These are phyloP conservation scores for Perca fluviatilis DNA, from an alignment of 2,113 vertebrate species.

Conservation along the genomic window DNA sequence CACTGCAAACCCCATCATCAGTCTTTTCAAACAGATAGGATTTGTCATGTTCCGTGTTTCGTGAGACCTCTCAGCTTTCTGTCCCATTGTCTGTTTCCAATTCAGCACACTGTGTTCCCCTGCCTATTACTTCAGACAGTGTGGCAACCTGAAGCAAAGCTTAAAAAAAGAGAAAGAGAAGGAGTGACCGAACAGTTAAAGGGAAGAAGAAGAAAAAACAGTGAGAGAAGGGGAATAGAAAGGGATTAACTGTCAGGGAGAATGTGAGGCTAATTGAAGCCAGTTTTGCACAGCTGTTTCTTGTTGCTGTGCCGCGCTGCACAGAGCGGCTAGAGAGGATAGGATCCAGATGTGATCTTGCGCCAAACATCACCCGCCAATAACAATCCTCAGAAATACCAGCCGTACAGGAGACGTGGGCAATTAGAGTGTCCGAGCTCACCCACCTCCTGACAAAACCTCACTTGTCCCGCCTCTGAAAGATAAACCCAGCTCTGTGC, in stretches of 20 bases:
- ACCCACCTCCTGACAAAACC: conserved; percentile 58
- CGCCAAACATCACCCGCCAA: conserved; percentile 73
- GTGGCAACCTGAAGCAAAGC: conserved; percentile 71
- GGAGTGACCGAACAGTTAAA: conserved; percentile 72
- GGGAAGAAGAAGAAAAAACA: conserved; percentile 49
- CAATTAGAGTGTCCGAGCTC: conserved; percentile 67
- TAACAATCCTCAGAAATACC: conserved; percentile 78
- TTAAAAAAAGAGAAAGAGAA: conserved; percentile 31
- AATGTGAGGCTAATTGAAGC: conserved; percentile 87
- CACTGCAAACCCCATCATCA: conserved; percentile 34
- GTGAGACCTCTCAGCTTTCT: conserved; percentile 62
- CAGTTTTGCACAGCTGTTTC: conserved; percentile 87
- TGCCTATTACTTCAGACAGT: conserved; percentile 68
- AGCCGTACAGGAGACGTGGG: conserved; percentile 76
- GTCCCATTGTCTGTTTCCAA: conserved; percentile 70
- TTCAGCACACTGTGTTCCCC: conserved; percentile 58
- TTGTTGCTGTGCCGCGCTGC: conserved; percentile 81
- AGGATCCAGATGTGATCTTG: conserved; percentile 85
- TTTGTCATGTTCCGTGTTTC: conserved; percentile 69
- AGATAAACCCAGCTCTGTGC: conserved; percentile 49
- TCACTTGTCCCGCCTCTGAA: conserved; percentile 48
- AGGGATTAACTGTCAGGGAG: conserved; percentile 83
- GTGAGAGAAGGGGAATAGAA: conserved; percentile 73
- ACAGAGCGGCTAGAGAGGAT: conserved; percentile 75
- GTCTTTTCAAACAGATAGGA: conserved; percentile 47